Evolutionary conservation across 2,888 invertebrate species (phyloP).

Genomic region (Clepsis dumicolana): DNA sequence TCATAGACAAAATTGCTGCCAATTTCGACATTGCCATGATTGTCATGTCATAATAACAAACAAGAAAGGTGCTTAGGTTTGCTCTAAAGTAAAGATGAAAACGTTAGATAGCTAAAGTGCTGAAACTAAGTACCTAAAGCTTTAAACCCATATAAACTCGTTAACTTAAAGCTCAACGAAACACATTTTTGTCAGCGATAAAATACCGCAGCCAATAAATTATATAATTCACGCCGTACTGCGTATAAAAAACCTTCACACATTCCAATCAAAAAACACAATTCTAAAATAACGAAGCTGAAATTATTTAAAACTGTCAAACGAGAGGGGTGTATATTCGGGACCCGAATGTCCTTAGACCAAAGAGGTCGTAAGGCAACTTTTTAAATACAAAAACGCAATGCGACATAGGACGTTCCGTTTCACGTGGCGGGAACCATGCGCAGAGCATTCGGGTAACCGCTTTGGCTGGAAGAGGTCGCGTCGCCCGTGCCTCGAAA

Average conservation of each 20-base stretch:
- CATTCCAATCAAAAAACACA: constrained; percentile 31
- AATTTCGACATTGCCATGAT: too few species aligned
- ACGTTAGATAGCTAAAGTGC: too few species aligned
- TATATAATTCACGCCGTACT: constrained; percentile 30
- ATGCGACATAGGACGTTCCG: constrained; percentile 82
- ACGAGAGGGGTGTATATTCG: constrained; percentile 13
- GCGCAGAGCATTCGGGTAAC: constrained; percentile 79
- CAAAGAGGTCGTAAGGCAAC: constrained; percentile 57
- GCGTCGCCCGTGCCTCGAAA: constrained; percentile 44
- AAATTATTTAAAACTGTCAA: constrained; percentile 32
- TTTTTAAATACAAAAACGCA: constrained; percentile 76
- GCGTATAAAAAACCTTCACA: constrained; percentile 27
- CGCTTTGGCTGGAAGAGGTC: constrained; percentile 49
- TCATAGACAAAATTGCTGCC: too few species aligned
- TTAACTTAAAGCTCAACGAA: not conserved
- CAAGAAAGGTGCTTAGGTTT: too few species aligned
- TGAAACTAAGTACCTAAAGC: too few species aligned
- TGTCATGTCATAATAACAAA: too few species aligned
- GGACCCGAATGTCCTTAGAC: constrained; percentile 23
- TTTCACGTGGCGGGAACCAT: constrained; percentile 64
- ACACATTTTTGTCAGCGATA: constrained; percentile 24
- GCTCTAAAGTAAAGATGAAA: too few species aligned
- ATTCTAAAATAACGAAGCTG: constrained; percentile 7
- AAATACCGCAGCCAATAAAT: constrained; percentile 38
- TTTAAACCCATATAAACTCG: not conserved